A percentile compares a stretch with the other conserved stretches of the same genome.
Evolutionary conservation across 2,888 invertebrate genomes (phyloP).

Genomic region (Hipparchia semele): DNA sequence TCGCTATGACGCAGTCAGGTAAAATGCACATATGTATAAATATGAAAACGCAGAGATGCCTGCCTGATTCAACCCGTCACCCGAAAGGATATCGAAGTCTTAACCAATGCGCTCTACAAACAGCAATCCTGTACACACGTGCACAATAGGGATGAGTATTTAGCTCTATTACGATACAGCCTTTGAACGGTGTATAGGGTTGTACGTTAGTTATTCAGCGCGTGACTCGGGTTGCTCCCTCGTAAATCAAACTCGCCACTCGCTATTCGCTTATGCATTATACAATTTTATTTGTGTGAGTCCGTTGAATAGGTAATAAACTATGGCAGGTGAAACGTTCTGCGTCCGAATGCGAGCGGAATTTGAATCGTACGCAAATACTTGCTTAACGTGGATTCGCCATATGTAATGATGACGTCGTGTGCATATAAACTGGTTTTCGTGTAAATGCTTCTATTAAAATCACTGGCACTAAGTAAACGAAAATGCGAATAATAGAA

Average conservation of each 20-base stretch:
- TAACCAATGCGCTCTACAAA: too few relatives aligned
- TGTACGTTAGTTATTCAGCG: slow-evolving; percentile 77
- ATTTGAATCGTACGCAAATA: slow-evolving; percentile 74
- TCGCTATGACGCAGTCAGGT: too few relatives aligned
- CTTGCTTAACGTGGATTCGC: slow-evolving; percentile 44
- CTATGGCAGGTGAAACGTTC: slow-evolving; percentile 79
- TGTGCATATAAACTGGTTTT: slow-evolving; percentile 21
- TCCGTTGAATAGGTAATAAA: slow-evolving; percentile 82
- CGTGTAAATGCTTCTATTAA: slow-evolving; percentile 16
- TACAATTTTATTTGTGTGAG: slow-evolving; percentile 84
- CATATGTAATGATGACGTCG: slow-evolving; percentile 36
- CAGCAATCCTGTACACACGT: neutral
- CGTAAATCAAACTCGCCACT: slow-evolving; percentile 83
- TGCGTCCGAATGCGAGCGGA: slow-evolving; percentile 68
- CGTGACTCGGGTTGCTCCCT: slow-evolving; percentile 68
- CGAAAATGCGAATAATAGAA: neutral
- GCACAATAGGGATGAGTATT: neutral
- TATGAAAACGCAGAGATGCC: too few relatives aligned
- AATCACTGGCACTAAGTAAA: slow-evolving; percentile 6
- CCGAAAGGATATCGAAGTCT: too few relatives aligned
- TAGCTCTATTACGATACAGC: slow-evolving; percentile 39
- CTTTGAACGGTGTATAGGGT: slow-evolving; percentile 60
- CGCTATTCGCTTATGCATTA: slow-evolving; percentile 83
- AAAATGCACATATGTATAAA: too few relatives aligned
- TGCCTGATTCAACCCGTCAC: too few relatives aligned